Percentiles rank a stretch among this genome's conserved stretches.
These are phyloP conservation scores for Gambusia yucatana DNA, from an alignment of 2,797 vertebrate genomes.

Conservation along the genomic window DNA sequence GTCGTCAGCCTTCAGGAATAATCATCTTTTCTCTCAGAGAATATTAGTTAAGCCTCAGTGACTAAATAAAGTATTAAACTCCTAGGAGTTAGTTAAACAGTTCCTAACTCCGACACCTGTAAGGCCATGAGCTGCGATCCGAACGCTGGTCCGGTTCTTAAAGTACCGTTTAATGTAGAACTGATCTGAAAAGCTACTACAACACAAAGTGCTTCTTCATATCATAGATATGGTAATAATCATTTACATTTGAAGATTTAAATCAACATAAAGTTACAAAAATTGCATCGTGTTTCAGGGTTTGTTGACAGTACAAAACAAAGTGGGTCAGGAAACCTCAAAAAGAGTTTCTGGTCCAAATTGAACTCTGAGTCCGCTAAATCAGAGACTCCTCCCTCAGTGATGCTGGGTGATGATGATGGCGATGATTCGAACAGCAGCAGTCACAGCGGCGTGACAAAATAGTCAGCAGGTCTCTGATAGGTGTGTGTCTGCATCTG, in stretches of 20 bases:
- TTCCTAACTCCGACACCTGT: slow-evolving; percentile 87
- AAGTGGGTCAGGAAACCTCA: slow-evolving; percentile 39
- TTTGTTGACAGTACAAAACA: slow-evolving; percentile 62
- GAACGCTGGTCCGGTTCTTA: slow-evolving; percentile 53
- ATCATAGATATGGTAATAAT: slow-evolving; percentile 64
- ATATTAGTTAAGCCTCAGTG: slow-evolving; percentile 94
- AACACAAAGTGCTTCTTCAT: slow-evolving; percentile 68
- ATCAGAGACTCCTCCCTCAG: background rate
- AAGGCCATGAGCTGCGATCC: slow-evolving; percentile 82
- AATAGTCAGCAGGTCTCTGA: slow-evolving; percentile 85
- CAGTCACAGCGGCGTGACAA: slow-evolving; percentile 91
- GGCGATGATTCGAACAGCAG: background rate
- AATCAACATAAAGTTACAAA: slow-evolving; percentile 62
- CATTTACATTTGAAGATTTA: slow-evolving; percentile 39
- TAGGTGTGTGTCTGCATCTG: slow-evolving; percentile 71
- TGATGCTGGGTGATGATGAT: background rate
- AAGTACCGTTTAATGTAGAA: slow-evolving; percentile 73
- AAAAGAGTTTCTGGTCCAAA: slow-evolving; percentile 41
- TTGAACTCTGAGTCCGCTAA: background rate
- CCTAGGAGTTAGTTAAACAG: slow-evolving; percentile 97
- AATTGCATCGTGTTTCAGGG: slow-evolving; percentile 67
- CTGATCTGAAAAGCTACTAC: slow-evolving; percentile 25
- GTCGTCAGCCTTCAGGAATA: slow-evolving; percentile 79
- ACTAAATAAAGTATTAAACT: slow-evolving; percentile 96
- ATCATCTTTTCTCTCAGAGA: slow-evolving; percentile 99